These are phyloP conservation scores for Gila orcuttii DNA, from an alignment of 2,113 vertebrate species.

Conservation along the genomic window DNA sequence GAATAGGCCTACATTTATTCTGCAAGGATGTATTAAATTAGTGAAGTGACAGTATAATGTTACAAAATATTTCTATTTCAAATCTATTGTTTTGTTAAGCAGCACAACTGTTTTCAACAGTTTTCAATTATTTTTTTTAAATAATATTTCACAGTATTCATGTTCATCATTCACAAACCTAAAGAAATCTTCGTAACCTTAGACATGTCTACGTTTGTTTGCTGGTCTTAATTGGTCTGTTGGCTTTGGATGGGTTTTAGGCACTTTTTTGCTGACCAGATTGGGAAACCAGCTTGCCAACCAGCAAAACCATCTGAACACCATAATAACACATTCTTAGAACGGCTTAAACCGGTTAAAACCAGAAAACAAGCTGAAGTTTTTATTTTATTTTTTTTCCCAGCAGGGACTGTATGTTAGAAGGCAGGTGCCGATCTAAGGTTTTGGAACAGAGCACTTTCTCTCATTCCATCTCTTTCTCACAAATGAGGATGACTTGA, in stretches of 20 bases:
- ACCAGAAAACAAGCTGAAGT: background rate
- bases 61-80: background rate
- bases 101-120: too few species aligned
- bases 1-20: too few species aligned
- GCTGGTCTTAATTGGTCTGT: background rate
- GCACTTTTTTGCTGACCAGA: background rate
- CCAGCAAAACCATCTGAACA: background rate
- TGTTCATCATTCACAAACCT: too few species aligned
- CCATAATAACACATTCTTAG: background rate
- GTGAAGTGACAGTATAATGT: background rate
- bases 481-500: conserved; percentile 54
- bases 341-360: background rate
- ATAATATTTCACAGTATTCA: background rate
- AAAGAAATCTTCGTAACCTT: too few species aligned
- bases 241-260: background rate
- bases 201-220: too few species aligned
- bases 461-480: background rate
- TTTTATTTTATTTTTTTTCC: background rate
- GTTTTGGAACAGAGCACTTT: background rate
- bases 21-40: background rate
- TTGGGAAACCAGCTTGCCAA: background rate
- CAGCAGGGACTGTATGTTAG: background rate
- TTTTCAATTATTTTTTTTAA: background rate
- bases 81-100: background rate
- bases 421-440: conserved; percentile 10